phyloP scores from a whole-genome alignment of 1,140 invertebrate species.

The Helicoverpa zea region DNA sequence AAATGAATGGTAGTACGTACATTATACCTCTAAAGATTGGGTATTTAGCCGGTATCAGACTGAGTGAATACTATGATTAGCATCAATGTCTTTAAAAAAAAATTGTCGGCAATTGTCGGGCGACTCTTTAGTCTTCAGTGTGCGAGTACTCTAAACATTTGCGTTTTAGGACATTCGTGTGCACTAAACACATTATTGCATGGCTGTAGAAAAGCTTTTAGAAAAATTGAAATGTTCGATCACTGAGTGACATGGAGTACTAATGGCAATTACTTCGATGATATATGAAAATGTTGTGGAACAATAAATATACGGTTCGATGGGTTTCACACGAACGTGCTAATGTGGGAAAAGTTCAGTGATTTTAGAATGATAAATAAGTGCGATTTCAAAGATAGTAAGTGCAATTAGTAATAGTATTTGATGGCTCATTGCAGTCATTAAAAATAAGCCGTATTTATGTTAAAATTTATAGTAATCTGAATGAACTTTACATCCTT shows the following conservation, averaged over 20 bases:
- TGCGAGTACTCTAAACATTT: conserved; percentile 1
- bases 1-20: too few relatives aligned
- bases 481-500: too few relatives aligned
- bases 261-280: conserved; percentile 18
- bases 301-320: conserved; percentile 39
- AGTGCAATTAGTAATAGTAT: too few relatives aligned
- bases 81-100: too few relatives aligned
- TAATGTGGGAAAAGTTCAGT: too few relatives aligned
- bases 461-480: too few relatives aligned
- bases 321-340: too few relatives aligned
- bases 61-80: neutral
- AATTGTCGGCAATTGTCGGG: too few relatives aligned
- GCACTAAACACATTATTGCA: neutral
- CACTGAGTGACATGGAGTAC: neutral
- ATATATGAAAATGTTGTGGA: conserved; percentile 27
- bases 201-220: conserved; percentile 16
- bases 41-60: neutral
- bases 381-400: too few relatives aligned
- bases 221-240: conserved; percentile 30
- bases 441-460: too few relatives aligned
- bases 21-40: neutral
- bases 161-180: conserved; percentile 3
- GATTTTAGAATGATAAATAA: too few relatives aligned
- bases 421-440: too few relatives aligned
- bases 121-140: neutral